Percentiles rank a stretch among this genome's conserved stretches.
Conservation (phyloP, 2,888 invertebrate species). For the Oeneis ivallda region DNA sequence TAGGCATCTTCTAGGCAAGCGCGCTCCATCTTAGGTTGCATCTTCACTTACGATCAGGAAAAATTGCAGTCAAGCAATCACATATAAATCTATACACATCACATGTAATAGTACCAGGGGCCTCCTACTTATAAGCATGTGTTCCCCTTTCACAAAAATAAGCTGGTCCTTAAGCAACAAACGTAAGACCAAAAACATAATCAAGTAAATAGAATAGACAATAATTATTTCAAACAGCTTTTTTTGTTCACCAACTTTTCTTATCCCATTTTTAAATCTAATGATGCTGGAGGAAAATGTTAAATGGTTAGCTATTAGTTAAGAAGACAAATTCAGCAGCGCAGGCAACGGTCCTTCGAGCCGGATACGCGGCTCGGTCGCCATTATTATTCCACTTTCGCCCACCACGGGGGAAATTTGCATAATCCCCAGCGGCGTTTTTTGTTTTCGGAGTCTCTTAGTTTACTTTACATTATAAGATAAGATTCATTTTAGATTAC, state of each 20-base stretch:
- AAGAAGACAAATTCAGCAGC: slow-evolving; percentile 75
- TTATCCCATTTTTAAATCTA: slow-evolving; percentile 16
- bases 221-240: slow-evolving; percentile 17
- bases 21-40: too few relatives aligned
- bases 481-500: slow-evolving; percentile 25
- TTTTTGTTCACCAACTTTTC: slow-evolving; percentile 10
- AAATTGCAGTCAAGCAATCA: too few relatives aligned
- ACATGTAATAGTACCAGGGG: too few relatives aligned
- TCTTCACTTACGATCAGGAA: too few relatives aligned
- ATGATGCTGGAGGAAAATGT: slow-evolving; percentile 32
- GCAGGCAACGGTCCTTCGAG: slow-evolving; percentile 51
- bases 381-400: slow-evolving; percentile 70
- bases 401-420: slow-evolving; percentile 65
- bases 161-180: too few relatives aligned
- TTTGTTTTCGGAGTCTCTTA: slow-evolving; percentile 47
- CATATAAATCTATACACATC: too few relatives aligned
- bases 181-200: background rate
- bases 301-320: slow-evolving; percentile 64
- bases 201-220: background rate
- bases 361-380: slow-evolving; percentile 54
- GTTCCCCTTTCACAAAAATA: too few relatives aligned
- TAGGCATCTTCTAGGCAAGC: too few relatives aligned
- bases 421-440: slow-evolving; percentile 62
- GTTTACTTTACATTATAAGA: slow-evolving; percentile 40
- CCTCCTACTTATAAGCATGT: too few relatives aligned